Base-by-base conservation (phyloP, 2,888 invertebrate species). In the Scaptomyza parva region DNA sequence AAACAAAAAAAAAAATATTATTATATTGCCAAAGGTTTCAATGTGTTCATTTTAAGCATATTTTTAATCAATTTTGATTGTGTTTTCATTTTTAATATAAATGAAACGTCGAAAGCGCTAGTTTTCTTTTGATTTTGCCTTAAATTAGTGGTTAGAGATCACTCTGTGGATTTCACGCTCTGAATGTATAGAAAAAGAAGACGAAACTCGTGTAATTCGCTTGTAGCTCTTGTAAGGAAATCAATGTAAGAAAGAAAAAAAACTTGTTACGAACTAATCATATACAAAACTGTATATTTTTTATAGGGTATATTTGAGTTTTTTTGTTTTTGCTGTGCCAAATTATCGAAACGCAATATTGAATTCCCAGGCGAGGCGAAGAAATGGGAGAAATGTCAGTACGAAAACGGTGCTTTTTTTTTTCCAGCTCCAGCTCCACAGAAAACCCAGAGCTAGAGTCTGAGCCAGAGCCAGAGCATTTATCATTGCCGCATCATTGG, bases 401-500 rank as follows among this genome's bases (percentile, higher is more conserved):
- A 8, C 20, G 14, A 5, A 22, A 70, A 73, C 74, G 33, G 70
- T 69, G 30, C 17, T 53, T 45, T 28, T 8, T n/a, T n/a, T n/a
- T n/a, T n/a, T n/a, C n/a, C n/a, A n/a, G n/a, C n/a, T n/a, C n/a
- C 11, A 28, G 40, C 45, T 26, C 28, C 28, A 28, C 28, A 44
- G 61, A 52, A 40, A n/a, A n/a, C n/a, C n/a, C n/a, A n/a, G n/a
- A n/a, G n/a, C n/a, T n/a, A n/a, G n/a, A n/a, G n/a, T n/a, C n/a
- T n/a, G n/a, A n/a, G n/a, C n/a, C n/a, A n/a, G n/a, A n/a, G n/a
- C 11, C 37, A 39, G 30, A 33, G 37, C 37, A 75, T 75, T 58
- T 63, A 71, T 69, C 69, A 73, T 50, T 45, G 71, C 18, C 37
- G 62, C 70, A 74, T 62, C 63, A 75, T 72, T 72, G 75, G 75